Evolutionary conservation across 2,113 vertebrate genomes (phyloP).

Genomic region (Eudyptes chrysolophus): DNA sequence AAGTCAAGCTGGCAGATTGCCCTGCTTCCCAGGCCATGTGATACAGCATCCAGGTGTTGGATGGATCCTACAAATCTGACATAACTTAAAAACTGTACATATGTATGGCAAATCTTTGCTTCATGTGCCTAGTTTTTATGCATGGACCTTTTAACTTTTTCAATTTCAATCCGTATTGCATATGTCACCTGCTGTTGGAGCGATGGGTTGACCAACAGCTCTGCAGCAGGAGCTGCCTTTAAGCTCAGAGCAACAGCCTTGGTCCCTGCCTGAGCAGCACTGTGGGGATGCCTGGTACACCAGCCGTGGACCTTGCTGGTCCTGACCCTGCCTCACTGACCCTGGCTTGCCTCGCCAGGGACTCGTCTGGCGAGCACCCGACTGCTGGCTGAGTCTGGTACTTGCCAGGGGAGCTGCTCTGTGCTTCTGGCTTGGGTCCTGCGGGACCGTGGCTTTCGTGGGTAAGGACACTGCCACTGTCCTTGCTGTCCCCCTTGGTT

Average conservation of each 20-base stretch:
- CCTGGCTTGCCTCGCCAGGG: background rate
- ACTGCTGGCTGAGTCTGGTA: background rate
- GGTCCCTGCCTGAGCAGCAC: background rate
- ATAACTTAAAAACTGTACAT: rapidly evolving
- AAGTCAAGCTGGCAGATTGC: background rate
- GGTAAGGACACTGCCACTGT: background rate
- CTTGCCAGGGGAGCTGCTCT: background rate
- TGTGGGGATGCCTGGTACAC: background rate
- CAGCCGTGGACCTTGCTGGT: background rate
- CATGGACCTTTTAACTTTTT: background rate
- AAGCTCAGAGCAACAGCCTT: background rate
- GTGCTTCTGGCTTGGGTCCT: background rate
- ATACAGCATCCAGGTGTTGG: background rate
- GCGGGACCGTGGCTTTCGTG: rapidly evolving
- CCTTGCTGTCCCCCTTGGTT: background rate
- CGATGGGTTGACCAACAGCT: rapidly evolving
- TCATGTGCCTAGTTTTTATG: background rate
- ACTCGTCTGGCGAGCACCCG: rapidly evolving
- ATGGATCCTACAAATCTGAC: background rate
- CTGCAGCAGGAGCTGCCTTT: background rate
- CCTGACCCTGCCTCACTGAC: background rate
- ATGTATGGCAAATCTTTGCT: background rate
- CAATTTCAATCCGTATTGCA: rapidly evolving
- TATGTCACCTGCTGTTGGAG: background rate
- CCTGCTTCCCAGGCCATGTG: background rate